phyloP scores from a whole-genome alignment of 2,113 vertebrate species.

The Ciconia boyciana region DNA sequence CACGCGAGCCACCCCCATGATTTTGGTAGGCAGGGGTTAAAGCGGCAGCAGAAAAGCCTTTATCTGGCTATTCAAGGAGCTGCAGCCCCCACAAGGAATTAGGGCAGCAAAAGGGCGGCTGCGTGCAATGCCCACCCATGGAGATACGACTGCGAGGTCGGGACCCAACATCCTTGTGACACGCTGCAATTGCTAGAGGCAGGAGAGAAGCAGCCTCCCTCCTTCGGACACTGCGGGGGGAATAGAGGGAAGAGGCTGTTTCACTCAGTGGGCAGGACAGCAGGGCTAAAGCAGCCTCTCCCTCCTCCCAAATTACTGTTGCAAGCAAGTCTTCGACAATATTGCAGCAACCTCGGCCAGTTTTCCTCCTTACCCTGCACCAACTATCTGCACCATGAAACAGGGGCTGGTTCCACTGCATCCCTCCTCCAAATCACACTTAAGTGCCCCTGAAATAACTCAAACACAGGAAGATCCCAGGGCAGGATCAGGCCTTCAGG shows the following conservation, averaged over 20 bases:
- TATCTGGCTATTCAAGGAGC: background rate
- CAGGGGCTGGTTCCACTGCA: accelerated
- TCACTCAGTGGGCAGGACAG: accelerated
- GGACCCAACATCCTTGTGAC: accelerated
- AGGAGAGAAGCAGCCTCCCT: background rate
- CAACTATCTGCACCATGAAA: accelerated
- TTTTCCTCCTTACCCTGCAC: background rate
- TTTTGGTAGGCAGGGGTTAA: background rate
- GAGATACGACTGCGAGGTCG: accelerated
- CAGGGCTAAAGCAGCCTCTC: background rate
- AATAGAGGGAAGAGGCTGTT: background rate
- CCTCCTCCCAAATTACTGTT: background rate
- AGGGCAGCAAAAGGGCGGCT: accelerated
- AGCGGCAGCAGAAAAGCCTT: background rate
- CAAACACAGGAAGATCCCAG: background rate
- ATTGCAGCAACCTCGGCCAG: accelerated
- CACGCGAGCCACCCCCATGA: accelerated
- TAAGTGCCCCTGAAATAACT: background rate
- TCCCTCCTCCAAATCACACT: background rate
- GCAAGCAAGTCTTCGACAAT: background rate
- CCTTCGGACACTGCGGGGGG: background rate
- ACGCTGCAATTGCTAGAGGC: accelerated
- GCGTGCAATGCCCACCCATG: background rate
- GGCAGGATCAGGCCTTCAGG: background rate
- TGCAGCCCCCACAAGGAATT: background rate